Percentiles rank a stretch among this genome's conserved stretches.
These are phyloP conservation scores for Phrynocephalus forsythii DNA, from an alignment of 2,797 vertebrate genomes.

Conservation along the genomic window DNA sequence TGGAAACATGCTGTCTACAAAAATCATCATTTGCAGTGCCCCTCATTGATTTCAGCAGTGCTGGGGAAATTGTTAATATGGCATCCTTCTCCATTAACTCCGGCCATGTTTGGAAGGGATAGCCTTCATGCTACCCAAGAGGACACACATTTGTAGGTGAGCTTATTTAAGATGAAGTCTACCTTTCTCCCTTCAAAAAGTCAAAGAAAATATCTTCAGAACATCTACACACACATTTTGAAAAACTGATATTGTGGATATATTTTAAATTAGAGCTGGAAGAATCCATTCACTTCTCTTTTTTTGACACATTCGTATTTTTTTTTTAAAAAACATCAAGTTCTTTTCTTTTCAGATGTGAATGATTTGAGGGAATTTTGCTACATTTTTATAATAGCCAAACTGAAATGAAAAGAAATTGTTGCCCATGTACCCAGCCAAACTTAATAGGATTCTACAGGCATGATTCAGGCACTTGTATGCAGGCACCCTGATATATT, in stretches of 20 bases:
- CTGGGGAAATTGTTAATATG: conserved; percentile 6
- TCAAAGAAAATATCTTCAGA: not conserved
- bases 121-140: not conserved
- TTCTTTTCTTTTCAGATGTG: not conserved
- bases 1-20: conserved; percentile 15
- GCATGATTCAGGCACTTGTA: no score
- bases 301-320: not conserved
- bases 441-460: no score
- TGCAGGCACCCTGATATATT: no score
- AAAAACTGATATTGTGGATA: not conserved
- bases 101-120: not conserved
- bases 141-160: not conserved
- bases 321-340: not conserved
- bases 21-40: not conserved
- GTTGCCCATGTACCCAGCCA: no score
- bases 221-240: not conserved
- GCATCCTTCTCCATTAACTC: not conserved
- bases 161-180: not conserved
- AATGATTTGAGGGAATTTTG: no score
- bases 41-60: not conserved
- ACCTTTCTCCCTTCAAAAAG: conserved; percentile 24
- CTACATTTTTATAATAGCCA: no score
- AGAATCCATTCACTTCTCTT: not conserved
- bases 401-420: no score
- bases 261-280: not conserved